These are phyloP conservation scores for Buathra laborator DNA, from an alignment of 2,888 invertebrate species.

Conservation along the genomic window DNA sequence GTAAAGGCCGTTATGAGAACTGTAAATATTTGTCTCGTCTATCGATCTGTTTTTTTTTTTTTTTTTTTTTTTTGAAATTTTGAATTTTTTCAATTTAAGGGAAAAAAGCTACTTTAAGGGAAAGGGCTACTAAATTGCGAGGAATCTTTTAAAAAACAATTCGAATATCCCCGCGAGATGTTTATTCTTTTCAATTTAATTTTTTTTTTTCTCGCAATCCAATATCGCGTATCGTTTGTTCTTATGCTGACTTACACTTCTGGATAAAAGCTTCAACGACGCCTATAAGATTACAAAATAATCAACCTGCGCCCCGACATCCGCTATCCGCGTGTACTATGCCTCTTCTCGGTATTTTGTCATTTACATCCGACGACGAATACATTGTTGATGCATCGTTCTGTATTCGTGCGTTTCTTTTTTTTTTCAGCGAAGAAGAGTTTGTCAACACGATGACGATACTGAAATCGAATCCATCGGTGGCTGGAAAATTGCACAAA, in stretches of 20 bases:
- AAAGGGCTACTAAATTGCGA: too few species aligned
- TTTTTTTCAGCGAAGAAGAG: constrained; percentile 76
- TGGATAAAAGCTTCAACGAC: constrained; percentile 31
- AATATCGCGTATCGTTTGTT: constrained; percentile 2
- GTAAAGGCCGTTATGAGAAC: not conserved
- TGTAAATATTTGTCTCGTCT: constrained; percentile 7
- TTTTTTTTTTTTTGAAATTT: not conserved
- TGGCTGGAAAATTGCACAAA: constrained; percentile 73
- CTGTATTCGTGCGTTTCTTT: constrained; percentile 8
- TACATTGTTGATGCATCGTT: not conserved
- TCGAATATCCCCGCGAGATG: too few species aligned
- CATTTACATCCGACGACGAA: constrained; percentile 1
- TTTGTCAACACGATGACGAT: constrained; percentile 75
- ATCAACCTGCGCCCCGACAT: constrained; percentile 36
- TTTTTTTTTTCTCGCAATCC: not conserved
- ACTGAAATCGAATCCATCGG: constrained; percentile 70
- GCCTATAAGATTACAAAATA: constrained; percentile 57
- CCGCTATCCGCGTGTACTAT: not conserved
- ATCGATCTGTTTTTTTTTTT: not conserved
- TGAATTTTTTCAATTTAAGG: too few species aligned
- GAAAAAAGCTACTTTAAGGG: too few species aligned
- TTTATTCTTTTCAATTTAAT: too few species aligned
- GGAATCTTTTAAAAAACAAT: too few species aligned
- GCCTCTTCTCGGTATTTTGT: not conserved
- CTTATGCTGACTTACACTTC: constrained; percentile 44